These are phyloP conservation scores for Drosophila lacertosa DNA, from an alignment of 1,140 invertebrate species.

Conservation along the genomic window DNA sequence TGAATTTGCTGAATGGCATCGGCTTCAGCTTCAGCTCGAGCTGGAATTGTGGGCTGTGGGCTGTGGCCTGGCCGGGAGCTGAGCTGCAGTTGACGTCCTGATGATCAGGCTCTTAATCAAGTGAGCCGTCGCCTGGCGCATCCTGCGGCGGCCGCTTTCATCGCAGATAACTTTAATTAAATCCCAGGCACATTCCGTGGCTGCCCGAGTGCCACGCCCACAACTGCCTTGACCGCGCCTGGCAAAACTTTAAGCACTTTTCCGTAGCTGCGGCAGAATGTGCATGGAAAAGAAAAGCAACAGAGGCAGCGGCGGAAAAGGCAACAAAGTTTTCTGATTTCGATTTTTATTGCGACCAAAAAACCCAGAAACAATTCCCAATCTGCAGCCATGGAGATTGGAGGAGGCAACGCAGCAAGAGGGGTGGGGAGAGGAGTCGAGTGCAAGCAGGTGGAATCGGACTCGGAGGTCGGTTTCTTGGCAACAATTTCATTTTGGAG, in stretches of 20 bases:
- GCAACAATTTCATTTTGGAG: conserved; percentile 68
- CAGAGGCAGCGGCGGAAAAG: conserved; percentile 12
- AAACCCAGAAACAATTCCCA: conserved; percentile 28
- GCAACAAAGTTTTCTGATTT: conserved; percentile 72
- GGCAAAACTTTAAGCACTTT: conserved; percentile 59
- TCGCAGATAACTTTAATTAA: conserved; percentile 76
- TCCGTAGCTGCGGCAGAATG: conserved; percentile 26
- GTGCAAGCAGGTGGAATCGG: conserved; percentile 10
- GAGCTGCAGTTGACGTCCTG: conserved; percentile 18
- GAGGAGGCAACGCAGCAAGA: not conserved
- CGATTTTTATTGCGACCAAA: conserved; percentile 72
- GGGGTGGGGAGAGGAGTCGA: not conserved
- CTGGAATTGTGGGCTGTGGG: not conserved
- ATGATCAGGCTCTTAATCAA: conserved; percentile 67
- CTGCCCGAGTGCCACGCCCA: conserved; percentile 24
- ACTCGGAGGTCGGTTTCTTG: conserved; percentile 50
- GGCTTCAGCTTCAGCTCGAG: conserved; percentile 1
- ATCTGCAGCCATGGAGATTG: conserved; percentile 29
- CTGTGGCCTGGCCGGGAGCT: conserved; percentile 1
- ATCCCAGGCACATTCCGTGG: conserved; percentile 43
- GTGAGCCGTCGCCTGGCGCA: conserved; percentile 16
- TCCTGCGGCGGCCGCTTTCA: conserved; percentile 13
- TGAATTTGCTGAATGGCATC: conserved; percentile 53
- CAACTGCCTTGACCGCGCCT: conserved; percentile 18
- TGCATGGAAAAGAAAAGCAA: not conserved